phyloP scores from a whole-genome alignment of 2,113 vertebrate genomes.

The Notothenia rossii region DNA sequence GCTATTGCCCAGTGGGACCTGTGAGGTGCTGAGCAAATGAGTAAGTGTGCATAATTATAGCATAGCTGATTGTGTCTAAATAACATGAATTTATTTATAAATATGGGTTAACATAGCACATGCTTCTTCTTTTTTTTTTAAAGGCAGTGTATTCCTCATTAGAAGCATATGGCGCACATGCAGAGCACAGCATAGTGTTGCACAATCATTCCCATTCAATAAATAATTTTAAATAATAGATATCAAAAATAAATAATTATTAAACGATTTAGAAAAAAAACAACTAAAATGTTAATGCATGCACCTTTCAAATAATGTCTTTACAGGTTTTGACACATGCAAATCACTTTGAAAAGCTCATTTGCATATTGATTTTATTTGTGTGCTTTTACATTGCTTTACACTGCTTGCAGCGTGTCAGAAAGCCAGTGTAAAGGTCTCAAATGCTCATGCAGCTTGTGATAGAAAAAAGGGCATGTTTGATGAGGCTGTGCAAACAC shows the following conservation, averaged over 20 bases:
- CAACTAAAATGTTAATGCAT: constrained; percentile 12
- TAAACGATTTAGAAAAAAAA: neutral
- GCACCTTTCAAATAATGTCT: constrained; percentile 38
- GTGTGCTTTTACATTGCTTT: constrained; percentile 49
- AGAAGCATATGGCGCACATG: constrained; percentile 53
- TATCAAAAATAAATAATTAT: neutral
- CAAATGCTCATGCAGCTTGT: constrained; percentile 48
- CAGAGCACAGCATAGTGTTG: constrained; percentile 24
- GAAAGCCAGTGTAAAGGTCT: constrained; percentile 43
- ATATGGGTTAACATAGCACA: constrained; percentile 54
- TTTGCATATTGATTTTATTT: constrained; percentile 73
- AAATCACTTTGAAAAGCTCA: constrained; percentile 63
- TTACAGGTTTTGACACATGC: constrained; percentile 73
- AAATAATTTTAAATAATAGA: constrained; percentile 26
- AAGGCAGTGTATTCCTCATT: constrained; percentile 30
- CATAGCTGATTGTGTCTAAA: constrained; percentile 71
- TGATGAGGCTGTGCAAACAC: constrained; percentile 71
- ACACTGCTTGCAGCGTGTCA: constrained; percentile 49
- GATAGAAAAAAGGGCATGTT: constrained; percentile 75
- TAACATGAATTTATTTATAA: constrained; percentile 78
- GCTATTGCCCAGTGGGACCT: constrained; percentile 70
- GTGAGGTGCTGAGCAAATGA: constrained; percentile 72
- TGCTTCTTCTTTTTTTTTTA: constrained; percentile 31
- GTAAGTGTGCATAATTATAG: constrained; percentile 79
- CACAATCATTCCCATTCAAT: constrained; percentile 29